phyloP scores from a whole-genome alignment of 2,797 vertebrate species.

The Hippocampus kuda region DNA sequence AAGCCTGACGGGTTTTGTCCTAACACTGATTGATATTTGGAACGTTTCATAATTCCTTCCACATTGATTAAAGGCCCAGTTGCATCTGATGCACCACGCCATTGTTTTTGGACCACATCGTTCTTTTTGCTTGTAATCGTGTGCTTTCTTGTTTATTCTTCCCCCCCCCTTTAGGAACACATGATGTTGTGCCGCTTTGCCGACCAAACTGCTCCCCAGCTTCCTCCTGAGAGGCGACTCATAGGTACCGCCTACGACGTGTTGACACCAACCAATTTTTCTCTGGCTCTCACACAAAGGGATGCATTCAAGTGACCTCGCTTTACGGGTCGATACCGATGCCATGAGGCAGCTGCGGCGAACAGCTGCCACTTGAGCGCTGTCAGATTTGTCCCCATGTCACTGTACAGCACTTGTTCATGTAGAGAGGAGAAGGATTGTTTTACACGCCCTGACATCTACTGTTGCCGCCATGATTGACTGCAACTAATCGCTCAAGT shows the following conservation, averaged over 20 bases:
- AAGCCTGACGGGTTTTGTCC: too few relatives aligned
- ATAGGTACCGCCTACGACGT: slow-evolving; percentile 65
- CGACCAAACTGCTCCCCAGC: slow-evolving; percentile 88
- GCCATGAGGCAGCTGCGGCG: slow-evolving; percentile 6
- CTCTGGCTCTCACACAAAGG: neutral
- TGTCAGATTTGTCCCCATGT: slow-evolving; percentile 36
- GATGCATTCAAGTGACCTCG: neutral
- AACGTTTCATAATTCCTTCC: too few relatives aligned
- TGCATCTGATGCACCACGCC: too few relatives aligned
- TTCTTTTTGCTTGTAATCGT: neutral
- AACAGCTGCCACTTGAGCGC: slow-evolving; percentile 39
- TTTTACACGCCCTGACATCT: neutral
- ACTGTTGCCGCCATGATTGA: neutral
- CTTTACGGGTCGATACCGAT: neutral
- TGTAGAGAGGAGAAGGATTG: neutral
- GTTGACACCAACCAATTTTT: neutral
- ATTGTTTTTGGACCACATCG: neutral
- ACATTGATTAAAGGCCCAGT: too few relatives aligned
- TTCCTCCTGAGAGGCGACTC: slow-evolving; percentile 76
- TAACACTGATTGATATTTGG: too few relatives aligned
- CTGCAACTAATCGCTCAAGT: neutral
- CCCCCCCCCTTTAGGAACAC: slow-evolving; percentile 74
- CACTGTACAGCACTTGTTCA: slow-evolving; percentile 33
- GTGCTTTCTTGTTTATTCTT: neutral
- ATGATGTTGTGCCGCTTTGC: slow-evolving; percentile 97